Evolutionary conservation across 1,140 invertebrate species (phyloP).

Genomic region (Drosophila nebulosa): DNA sequence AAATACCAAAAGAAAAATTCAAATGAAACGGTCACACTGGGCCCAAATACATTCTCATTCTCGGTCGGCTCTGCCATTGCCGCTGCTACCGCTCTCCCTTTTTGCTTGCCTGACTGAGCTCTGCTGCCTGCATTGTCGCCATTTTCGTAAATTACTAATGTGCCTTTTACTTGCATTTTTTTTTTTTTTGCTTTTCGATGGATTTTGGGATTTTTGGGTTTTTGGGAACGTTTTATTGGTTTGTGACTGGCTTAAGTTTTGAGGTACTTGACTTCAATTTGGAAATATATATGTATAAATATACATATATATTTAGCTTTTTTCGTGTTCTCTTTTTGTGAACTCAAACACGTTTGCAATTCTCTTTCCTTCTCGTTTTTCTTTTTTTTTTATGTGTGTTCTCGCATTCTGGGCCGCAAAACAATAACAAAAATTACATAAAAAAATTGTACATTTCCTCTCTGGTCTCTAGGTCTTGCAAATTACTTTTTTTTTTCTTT

Average conservation of each 20-base stretch:
- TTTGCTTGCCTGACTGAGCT: constrained; percentile 4
- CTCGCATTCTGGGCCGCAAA: background rate
- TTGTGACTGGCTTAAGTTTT: constrained; percentile 19
- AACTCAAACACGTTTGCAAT: constrained; percentile 59
- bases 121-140: constrained; percentile 69
- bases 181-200: constrained; percentile 32
- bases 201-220: constrained; percentile 22
- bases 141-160: constrained; percentile 78
- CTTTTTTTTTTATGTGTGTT: background rate
- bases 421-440: constrained; percentile 61
- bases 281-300: background rate
- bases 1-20: background rate
- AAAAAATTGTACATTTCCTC: constrained; percentile 42
- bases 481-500: background rate
- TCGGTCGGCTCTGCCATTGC: constrained; percentile 30
- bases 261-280: constrained; percentile 41
- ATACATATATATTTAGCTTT: constrained; percentile 8
- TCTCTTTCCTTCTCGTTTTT: constrained; percentile 27
- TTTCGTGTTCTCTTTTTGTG: constrained; percentile 15
- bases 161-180: constrained; percentile 46
- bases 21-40: constrained; percentile 54
- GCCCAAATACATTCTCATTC: constrained; percentile 64
- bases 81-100: constrained; percentile 7
- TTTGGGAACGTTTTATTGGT: background rate
- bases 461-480: background rate